Evolutionary conservation across 2,797 vertebrate genomes (phyloP).

Genomic region (Bradypus variegatus): DNA sequence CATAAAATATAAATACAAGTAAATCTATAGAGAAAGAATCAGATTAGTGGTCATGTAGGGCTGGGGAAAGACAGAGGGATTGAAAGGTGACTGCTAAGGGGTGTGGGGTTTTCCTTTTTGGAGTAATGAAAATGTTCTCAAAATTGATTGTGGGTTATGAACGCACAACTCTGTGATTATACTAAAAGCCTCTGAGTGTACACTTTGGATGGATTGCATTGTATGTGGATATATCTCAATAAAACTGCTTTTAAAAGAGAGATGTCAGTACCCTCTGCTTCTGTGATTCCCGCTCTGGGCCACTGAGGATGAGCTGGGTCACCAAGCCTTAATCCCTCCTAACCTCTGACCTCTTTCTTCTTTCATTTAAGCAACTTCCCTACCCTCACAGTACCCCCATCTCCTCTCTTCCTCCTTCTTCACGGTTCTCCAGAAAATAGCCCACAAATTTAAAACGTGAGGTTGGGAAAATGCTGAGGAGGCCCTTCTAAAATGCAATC

Average conservation of each 20-base stretch:
- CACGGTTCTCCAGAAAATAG: slow-evolving; percentile 58
- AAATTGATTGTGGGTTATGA: no score
- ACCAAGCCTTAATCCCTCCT: slow-evolving; percentile 68
- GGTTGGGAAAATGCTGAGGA: background rate
- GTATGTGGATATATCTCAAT: no score
- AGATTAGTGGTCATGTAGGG: no score
- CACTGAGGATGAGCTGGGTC: slow-evolving; percentile 45
- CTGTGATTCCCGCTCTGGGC: background rate
- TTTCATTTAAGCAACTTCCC: slow-evolving; percentile 38
- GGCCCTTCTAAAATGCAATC: background rate
- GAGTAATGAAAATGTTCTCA: no score
- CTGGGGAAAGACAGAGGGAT: no score
- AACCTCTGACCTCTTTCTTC: slow-evolving; percentile 73
- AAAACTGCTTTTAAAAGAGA: background rate
- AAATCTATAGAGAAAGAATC: no score
- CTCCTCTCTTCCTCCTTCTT: background rate
- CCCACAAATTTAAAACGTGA: background rate
- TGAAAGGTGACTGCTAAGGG: no score
- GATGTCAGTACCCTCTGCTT: background rate
- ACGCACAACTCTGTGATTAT: no score
- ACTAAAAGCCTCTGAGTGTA: no score
- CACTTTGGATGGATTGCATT: no score
- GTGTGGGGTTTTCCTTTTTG: no score
- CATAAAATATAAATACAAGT: no score
- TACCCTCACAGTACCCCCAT: background rate